Conservation (phyloP, 1,140 invertebrate genomes). For the Bombus vancouverensis region DNA sequence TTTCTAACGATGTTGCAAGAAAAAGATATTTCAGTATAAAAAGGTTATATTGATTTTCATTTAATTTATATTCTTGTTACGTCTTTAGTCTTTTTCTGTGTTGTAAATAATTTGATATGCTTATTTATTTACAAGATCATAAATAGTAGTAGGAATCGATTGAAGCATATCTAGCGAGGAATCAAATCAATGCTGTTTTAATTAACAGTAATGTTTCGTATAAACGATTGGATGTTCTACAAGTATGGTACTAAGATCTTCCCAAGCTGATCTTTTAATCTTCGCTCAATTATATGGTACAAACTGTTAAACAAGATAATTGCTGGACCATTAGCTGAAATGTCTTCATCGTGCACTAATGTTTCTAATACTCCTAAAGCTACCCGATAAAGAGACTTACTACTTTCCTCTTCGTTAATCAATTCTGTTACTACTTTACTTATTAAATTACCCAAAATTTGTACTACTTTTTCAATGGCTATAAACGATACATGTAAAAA, state of each 20-base stretch:
- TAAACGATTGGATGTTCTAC: not conserved
- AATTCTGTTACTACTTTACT: not conserved
- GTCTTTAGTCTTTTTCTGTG: not conserved
- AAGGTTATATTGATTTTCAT: not conserved
- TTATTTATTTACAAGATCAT: not conserved
- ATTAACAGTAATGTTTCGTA: not conserved
- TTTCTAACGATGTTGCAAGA: not conserved
- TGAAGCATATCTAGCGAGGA: not conserved
- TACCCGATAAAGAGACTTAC: not conserved
- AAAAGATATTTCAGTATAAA: not conserved
- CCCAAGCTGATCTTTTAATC: not conserved
- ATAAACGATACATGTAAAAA: not conserved
- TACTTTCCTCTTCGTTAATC: not conserved
- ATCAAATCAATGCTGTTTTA: not conserved
- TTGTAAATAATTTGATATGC: not conserved
- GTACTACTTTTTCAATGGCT: not conserved
- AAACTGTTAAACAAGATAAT: conserved; percentile 19
- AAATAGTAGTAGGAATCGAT: not conserved
- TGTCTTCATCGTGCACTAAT: conserved; percentile 9
- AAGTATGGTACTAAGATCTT: not conserved
- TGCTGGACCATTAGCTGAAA: conserved; percentile 1
- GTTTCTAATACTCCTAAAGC: not conserved
- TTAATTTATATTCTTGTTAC: too few relatives aligned
- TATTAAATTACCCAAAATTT: not conserved
- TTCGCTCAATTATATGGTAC: not conserved